These are phyloP conservation scores for Neuroscelio doddi DNA, from an alignment of 2,888 invertebrate species.

Conservation along the genomic window DNA sequence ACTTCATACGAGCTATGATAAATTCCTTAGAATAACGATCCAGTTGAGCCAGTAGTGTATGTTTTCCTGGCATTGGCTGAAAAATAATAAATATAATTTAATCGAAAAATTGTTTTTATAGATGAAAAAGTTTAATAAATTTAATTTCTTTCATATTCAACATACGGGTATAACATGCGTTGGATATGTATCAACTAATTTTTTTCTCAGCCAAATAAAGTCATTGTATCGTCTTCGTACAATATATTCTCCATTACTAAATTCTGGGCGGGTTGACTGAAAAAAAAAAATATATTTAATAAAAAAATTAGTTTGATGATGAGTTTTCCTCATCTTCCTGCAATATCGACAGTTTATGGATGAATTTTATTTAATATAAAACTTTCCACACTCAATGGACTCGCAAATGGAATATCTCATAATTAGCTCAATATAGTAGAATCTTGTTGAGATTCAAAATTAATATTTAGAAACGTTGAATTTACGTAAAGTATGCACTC, in stretches of 20 bases:
- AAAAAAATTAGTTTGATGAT: no score
- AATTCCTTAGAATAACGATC: constrained; percentile 83
- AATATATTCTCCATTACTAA: constrained; percentile 77
- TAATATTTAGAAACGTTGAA: no score
- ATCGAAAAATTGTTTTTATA: neutral
- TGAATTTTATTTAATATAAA: no score
- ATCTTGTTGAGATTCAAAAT: no score
- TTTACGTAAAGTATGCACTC: no score
- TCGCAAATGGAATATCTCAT: no score
- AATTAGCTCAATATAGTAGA: no score
- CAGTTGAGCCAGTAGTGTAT: constrained; percentile 78
- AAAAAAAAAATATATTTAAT: no score
- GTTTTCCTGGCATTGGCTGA: constrained; percentile 81
- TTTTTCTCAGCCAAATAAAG: constrained; percentile 80
- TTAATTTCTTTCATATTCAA: constrained; percentile 20
- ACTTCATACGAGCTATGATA: constrained; percentile 78
- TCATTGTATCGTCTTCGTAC: constrained; percentile 82
- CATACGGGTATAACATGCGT: constrained; percentile 81
- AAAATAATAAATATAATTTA: constrained; percentile 51
- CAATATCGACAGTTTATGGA: no score
- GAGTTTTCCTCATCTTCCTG: no score
- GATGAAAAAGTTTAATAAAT: no score
- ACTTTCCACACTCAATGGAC: no score
- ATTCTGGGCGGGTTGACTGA: constrained; percentile 78
- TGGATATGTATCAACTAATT: constrained; percentile 78